Evolutionary conservation across 1,140 invertebrate genomes (phyloP), one percentile per base, ranked within the genome.

Genomic region (Megathymus violae): DNA sequence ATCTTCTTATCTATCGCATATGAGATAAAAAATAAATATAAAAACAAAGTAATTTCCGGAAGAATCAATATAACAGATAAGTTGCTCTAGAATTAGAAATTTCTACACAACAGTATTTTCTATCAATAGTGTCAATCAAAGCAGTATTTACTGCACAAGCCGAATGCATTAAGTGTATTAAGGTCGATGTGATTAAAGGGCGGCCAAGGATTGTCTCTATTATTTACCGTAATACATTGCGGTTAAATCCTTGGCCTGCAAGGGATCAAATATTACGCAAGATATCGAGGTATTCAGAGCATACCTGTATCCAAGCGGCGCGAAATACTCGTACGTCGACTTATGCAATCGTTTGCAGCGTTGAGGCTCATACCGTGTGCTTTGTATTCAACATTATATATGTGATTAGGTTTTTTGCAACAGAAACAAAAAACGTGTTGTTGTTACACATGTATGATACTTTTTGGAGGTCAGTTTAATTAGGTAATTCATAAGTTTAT

Each of bases 181-280:
- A 44, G 52, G 41, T 34, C 52, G 52, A 44, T 56, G 11, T 58
- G 17, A 44, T 25, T 46, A 43, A 46, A 58, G 54, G 54, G 54
- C 54, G 54, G 41, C 41, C 27, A 58, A 58, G 54, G 54, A 58
- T 58, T 58, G 54, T 15, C 51, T 58, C 40, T 43, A 58, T 25
- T 58, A 46, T 58, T 46, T 58, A 58, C 15, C 41, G 54, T 58
- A 58, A 58, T 58, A 58, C 54, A 58, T 58, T 58, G 54, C 41
- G 54, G 54, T 58, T 58, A 58, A 58, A 58, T 58, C 54, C 54
- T 58, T 58, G 54, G 41, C 54, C 54, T 46, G 54, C 16, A 58
- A 58, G 38, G 54, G 54, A 59, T 59, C 54, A 59, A 46, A 59
- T 59, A 59, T 59, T 59, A 59, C 54, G 54, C 54, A 59, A 59